Evolutionary conservation across 2,113 vertebrate genomes (phyloP).

Genomic region (Cacatua alba): DNA sequence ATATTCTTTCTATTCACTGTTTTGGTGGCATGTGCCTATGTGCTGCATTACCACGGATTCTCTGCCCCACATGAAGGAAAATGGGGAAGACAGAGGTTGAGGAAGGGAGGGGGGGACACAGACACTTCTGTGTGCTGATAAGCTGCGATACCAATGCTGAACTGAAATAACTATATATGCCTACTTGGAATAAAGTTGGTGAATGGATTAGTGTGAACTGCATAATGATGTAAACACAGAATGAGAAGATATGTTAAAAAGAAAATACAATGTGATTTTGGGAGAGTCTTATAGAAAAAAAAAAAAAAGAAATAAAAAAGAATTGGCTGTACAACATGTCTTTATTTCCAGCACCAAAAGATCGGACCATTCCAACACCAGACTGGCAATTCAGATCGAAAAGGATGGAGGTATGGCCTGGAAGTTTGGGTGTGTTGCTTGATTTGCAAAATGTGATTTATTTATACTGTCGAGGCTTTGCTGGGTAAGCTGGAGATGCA

Average conservation of each 20-base stretch:
- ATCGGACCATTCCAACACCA: slow-evolving; percentile 94
- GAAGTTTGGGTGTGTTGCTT: background rate
- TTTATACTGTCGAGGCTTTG: background rate
- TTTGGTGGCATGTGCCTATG: background rate
- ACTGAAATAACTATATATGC: background rate
- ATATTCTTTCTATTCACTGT: background rate
- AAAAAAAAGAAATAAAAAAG: background rate
- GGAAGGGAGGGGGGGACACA: background rate
- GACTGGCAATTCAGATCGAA: slow-evolving; percentile 93
- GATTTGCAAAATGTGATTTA: background rate
- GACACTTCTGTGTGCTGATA: background rate
- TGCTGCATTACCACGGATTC: background rate
- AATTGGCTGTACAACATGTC: background rate
- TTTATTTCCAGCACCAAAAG: slow-evolving; percentile 86
- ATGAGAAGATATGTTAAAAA: background rate
- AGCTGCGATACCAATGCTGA: background rate
- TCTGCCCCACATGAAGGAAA: background rate
- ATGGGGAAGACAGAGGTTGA: background rate
- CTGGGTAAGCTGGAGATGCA: background rate
- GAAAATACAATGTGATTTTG: background rate
- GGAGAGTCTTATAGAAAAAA: background rate
- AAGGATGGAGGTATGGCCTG: slow-evolving; percentile 87
- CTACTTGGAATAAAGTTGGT: background rate
- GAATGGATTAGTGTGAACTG: background rate
- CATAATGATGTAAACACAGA: background rate